Evolutionary conservation across 1,140 invertebrate genomes (phyloP).

Genomic region (Bombus difficillimus): DNA sequence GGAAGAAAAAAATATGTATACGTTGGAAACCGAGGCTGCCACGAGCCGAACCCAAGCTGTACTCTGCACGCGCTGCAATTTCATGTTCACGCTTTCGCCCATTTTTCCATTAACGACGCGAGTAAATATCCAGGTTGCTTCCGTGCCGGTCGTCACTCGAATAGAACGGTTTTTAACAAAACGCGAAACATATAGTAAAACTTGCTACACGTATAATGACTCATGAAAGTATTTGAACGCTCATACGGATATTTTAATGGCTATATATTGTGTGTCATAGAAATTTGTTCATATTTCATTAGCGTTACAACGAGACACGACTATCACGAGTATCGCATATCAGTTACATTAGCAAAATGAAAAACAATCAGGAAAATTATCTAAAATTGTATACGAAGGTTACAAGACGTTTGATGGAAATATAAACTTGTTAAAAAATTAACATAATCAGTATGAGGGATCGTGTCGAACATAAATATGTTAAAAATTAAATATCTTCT

Average conservation of each 20-base stretch:
- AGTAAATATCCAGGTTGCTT: constrained; percentile 62
- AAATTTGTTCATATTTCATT: background rate
- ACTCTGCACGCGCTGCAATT: constrained; percentile 16
- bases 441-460: too few species aligned
- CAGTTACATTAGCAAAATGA: background rate
- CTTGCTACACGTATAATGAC: background rate
- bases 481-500: too few species aligned
- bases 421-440: too few species aligned
- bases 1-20: background rate
- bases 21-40: background rate
- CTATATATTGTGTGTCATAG: background rate
- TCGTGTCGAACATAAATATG: too few species aligned
- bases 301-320: too few species aligned
- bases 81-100: constrained; percentile 64
- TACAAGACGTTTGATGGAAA: too few species aligned
- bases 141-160: constrained; percentile 47
- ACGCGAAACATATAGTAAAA: background rate
- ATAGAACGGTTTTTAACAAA: constrained; percentile 37
- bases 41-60: background rate
- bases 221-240: background rate
- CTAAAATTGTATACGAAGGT: too few species aligned
- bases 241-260: background rate
- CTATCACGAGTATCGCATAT: too few species aligned
- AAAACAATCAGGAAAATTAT: background rate
- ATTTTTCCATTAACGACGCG: constrained; percentile 62